These are phyloP conservation scores for Spinus olivaceus DNA, from an alignment of 2,797 vertebrate genomes.

Conservation along the genomic window DNA sequence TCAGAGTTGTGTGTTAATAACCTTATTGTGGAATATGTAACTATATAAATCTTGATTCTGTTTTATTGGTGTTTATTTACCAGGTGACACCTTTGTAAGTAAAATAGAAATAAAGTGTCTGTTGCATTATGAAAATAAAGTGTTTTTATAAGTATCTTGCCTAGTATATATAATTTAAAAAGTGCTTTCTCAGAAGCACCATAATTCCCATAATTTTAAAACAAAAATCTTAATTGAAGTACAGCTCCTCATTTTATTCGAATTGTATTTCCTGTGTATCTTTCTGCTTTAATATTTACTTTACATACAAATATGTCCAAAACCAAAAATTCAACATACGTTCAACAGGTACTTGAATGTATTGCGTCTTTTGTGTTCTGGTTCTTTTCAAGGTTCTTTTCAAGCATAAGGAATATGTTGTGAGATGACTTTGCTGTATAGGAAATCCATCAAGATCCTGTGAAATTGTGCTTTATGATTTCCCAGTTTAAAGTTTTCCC, in stretches of 20 bases:
- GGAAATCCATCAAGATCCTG: not conserved
- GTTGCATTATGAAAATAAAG: not conserved
- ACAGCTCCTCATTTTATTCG: not conserved
- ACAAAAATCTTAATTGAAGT: not conserved
- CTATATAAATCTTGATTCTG: not conserved
- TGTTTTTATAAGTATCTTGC: not conserved
- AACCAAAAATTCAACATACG: not conserved
- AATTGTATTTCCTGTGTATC: fast-evolving
- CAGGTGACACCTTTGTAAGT: not conserved
- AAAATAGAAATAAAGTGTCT: not conserved
- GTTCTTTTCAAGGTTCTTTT: not conserved
- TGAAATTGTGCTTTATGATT: not conserved
- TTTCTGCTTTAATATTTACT: not conserved
- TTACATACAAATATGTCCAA: not conserved
- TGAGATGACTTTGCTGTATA: not conserved
- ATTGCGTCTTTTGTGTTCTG: not conserved
- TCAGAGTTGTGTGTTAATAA: not conserved
- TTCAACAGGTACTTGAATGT: not conserved
- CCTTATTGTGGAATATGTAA: not conserved
- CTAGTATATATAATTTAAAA: not conserved
- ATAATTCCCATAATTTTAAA: not conserved
- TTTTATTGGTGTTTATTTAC: not conserved
- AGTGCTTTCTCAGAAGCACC: not conserved
- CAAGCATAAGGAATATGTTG: no score
- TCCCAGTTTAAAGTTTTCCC: not conserved